Conservation (phyloP, 2,888 invertebrate species). For the Gymnoscelis rufifasciata region DNA sequence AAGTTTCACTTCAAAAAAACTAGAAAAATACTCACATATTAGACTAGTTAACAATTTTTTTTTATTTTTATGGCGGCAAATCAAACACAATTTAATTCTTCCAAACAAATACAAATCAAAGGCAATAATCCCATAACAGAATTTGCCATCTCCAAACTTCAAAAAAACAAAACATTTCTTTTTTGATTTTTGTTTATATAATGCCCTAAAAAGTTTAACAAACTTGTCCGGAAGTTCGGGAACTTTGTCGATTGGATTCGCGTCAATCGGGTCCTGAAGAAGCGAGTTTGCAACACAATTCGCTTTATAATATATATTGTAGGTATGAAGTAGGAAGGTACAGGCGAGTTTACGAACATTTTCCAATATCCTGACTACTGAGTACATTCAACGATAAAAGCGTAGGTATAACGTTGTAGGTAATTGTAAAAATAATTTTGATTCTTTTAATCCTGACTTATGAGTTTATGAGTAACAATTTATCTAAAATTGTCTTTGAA, state of each 20-base stretch:
- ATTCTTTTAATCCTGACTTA: no score
- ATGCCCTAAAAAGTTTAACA: conserved; percentile 2
- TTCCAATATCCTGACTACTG: conserved; percentile 14
- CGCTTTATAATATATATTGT: conserved; percentile 7
- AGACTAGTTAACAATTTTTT: no score
- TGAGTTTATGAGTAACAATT: no score
- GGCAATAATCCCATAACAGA: not conserved
- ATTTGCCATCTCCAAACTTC: not conserved
- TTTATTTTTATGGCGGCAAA: no score
- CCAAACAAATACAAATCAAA: no score
- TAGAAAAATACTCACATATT: no score
- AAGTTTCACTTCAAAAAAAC: no score
- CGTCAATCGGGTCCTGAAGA: conserved; percentile 11
- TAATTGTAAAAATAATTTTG: no score
- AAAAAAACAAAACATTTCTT: not conserved
- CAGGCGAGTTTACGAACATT: conserved; percentile 18
- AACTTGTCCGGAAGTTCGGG: conserved; percentile 14
- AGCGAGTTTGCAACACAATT: conserved; percentile 15
- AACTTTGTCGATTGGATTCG: conserved; percentile 12
- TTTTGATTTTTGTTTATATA: conserved; percentile 5
- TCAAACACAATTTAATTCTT: no score
- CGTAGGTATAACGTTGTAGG: no score
- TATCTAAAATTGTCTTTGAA: no score
- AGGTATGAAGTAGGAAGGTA: not conserved
- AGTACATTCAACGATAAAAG: not conserved